Conservation (phyloP, 1,140 invertebrate genomes). For the Hyphantria cunea region DNA sequence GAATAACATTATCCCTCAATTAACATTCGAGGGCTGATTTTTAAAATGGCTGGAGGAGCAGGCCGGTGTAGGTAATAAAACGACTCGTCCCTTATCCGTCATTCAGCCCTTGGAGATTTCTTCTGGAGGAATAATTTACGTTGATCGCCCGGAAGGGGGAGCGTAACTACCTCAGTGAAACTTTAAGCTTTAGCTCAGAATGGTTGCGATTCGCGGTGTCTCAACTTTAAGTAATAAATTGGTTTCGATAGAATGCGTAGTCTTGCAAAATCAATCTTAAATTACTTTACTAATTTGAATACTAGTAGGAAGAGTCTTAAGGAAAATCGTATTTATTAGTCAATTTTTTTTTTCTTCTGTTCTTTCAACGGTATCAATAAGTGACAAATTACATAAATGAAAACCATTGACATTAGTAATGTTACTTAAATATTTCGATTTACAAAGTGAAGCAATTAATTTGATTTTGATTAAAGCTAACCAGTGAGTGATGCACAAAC, state of each 20-base stretch:
- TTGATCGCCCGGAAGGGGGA: conserved; percentile 70
- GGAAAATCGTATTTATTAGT: no score
- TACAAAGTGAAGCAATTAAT: no score
- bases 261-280: conserved; percentile 20
- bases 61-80: conserved; percentile 73
- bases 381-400: no score
- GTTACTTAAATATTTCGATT: no score
- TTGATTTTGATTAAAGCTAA: no score
- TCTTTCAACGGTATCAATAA: background rate
- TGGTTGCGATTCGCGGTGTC: conserved; percentile 65
- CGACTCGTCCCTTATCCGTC: conserved; percentile 76
- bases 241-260: conserved; percentile 57
- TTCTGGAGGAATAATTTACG: conserved; percentile 58
- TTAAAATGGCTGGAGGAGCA: conserved; percentile 63
- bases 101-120: conserved; percentile 75
- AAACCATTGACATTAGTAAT: no score
- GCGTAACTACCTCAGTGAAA: conserved; percentile 77
- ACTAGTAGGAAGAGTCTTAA: background rate
- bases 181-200: conserved; percentile 76
- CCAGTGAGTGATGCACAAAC: no score
- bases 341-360: background rate
- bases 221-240: conserved; percentile 73
- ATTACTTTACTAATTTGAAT: conserved; percentile 37
- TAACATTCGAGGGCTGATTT: conserved; percentile 70
- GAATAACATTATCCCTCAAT: conserved; percentile 74